A percentile compares a stretch with the other conserved stretches of the same genome.
phyloP scores from a whole-genome alignment of 2,888 invertebrate genomes.

The Leptopterna dolabrata region DNA sequence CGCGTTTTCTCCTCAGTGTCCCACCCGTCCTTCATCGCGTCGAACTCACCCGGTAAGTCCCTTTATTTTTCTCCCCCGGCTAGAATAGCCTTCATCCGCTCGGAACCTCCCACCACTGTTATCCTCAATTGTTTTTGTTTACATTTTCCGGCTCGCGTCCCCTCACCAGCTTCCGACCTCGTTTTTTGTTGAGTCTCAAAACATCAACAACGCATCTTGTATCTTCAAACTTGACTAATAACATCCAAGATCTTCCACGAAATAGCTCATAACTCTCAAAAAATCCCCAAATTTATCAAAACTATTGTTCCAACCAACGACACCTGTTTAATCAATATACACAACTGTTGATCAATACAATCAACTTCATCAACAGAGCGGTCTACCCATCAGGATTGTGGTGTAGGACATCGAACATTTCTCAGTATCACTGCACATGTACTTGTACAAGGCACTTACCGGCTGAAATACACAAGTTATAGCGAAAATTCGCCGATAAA shows the following conservation, averaged over 20 bases:
- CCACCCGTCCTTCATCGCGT: neutral
- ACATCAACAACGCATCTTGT: neutral
- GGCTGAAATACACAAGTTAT: too few relatives aligned
- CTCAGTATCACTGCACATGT: too few relatives aligned
- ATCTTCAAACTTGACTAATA: neutral
- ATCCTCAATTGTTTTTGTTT: constrained; percentile 9
- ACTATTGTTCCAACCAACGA: too few relatives aligned
- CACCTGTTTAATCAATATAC: too few relatives aligned
- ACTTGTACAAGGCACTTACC: too few relatives aligned
- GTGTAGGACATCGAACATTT: too few relatives aligned
- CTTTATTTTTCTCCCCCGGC: neutral
- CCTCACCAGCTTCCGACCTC: neutral
- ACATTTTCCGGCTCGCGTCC: neutral
- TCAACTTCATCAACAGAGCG: too few relatives aligned
- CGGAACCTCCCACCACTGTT: neutral
- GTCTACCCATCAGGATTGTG: too few relatives aligned
- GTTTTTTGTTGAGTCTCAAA: neutral
- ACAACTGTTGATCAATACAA: too few relatives aligned
- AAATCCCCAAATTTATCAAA: neutral
- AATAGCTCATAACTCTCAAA: neutral
- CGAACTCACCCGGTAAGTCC: neutral
- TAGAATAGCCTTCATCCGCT: neutral
- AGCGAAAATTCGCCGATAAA: too few relatives aligned
- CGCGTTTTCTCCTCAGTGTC: neutral
- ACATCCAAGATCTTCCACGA: too few relatives aligned